These are phyloP conservation scores for Loxodonta africana DNA, from an alignment of 2,113 vertebrate genomes.

Conservation along the genomic window DNA sequence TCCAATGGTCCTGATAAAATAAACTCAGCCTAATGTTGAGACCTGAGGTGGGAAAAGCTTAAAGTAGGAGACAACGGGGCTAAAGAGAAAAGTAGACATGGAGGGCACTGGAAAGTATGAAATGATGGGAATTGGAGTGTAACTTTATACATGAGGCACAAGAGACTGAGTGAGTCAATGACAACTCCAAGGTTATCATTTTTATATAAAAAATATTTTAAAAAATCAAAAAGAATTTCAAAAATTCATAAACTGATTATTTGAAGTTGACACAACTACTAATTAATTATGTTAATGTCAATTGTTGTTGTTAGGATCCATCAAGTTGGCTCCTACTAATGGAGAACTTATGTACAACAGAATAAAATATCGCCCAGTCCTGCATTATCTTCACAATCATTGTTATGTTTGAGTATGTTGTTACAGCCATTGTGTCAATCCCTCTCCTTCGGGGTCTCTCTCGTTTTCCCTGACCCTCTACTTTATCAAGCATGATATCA, in stretches of 20 bases:
- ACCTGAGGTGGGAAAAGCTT: background rate
- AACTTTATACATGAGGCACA: background rate
- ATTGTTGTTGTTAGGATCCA: background rate
- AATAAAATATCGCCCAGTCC: background rate
- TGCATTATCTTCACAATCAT: background rate
- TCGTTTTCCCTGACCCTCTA: background rate
- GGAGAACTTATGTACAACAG: background rate
- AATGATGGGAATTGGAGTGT: background rate
- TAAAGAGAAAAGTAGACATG: background rate
- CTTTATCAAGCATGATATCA: background rate
- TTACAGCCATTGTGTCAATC: background rate
- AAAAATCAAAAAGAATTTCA: background rate
- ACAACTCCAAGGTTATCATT: accelerated
- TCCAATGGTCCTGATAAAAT: background rate
- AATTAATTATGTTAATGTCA: background rate
- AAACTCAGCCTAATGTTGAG: background rate
- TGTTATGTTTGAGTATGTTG: background rate
- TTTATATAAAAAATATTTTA: background rate
- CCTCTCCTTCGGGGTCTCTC: background rate
- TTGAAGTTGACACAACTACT: background rate
- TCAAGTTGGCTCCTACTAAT: too few relatives aligned
- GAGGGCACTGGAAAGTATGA: background rate
- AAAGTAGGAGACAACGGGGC: background rate
- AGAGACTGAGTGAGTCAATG: background rate
- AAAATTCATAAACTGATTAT: background rate